phyloP scores from a whole-genome alignment of 2,888 invertebrate genomes.

The Xestia ashworthii region DNA sequence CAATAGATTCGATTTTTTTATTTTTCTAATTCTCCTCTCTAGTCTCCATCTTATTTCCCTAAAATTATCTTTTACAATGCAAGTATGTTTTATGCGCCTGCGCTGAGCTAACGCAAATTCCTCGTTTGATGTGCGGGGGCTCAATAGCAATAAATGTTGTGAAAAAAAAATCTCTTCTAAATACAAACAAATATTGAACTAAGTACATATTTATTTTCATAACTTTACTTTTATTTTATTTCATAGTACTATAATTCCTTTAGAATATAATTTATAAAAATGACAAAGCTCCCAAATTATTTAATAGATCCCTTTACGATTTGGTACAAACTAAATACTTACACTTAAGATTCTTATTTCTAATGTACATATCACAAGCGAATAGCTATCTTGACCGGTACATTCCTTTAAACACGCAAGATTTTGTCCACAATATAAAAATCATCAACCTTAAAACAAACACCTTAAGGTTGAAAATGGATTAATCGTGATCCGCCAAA shows the following conservation, averaged over 20 bases:
- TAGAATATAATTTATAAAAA: conserved; percentile 52
- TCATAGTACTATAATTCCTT: conserved; percentile 20
- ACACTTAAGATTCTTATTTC: conserved; percentile 32
- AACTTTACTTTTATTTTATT: conserved; percentile 4
- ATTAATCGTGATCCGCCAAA: conserved; percentile 34
- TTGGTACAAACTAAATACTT: conserved; percentile 42
- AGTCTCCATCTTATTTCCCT: not conserved
- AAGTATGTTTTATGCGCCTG: not conserved
- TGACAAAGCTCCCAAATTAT: conserved; percentile 36
- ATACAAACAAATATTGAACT: not conserved
- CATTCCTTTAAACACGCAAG: conserved; percentile 26
- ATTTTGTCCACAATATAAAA: conserved; percentile 35
- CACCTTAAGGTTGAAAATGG: conserved; percentile 22
- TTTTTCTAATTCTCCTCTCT: not conserved
- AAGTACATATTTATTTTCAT: not conserved
- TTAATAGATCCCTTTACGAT: conserved; percentile 28
- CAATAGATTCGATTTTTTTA: not conserved
- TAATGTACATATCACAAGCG: conserved; percentile 64
- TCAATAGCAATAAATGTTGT: conserved; percentile 5
- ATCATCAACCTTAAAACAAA: conserved; percentile 30
- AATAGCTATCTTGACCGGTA: conserved; percentile 49
- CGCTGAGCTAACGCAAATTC: not conserved
- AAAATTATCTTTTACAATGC: conserved; percentile 18
- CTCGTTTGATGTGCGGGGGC: not conserved
- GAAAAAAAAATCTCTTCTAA: not conserved